Evolutionary conservation across 2,888 invertebrate species (phyloP).

Genomic region (Agonum fuliginosum): DNA sequence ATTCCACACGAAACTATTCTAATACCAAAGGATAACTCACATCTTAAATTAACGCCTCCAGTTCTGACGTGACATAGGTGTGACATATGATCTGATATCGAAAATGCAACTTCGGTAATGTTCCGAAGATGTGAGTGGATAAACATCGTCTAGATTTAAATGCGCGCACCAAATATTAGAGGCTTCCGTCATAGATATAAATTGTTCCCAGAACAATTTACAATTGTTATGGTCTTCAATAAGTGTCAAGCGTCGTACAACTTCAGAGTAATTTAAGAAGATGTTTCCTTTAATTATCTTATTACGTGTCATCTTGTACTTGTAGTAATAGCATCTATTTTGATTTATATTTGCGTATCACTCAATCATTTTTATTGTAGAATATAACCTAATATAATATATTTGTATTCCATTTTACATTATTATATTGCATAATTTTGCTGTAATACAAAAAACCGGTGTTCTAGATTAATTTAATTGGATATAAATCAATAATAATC

Average conservation of each 20-base stretch:
- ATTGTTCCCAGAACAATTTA: background rate
- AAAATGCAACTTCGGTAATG: background rate
- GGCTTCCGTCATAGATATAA: background rate
- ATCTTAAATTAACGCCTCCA: background rate
- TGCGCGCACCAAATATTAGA: background rate
- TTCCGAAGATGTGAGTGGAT: background rate
- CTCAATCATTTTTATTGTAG: too few relatives aligned
- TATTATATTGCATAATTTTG: background rate
- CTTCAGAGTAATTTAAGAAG: background rate
- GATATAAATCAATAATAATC: constrained; percentile 4
- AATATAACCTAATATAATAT: too few relatives aligned
- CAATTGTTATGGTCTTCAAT: background rate
- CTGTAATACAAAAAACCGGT: background rate
- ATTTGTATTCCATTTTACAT: too few relatives aligned
- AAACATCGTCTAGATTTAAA: background rate
- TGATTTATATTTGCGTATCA: too few relatives aligned
- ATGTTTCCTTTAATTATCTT: background rate
- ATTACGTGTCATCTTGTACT: too few relatives aligned
- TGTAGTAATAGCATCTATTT: too few relatives aligned
- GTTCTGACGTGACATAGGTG: background rate
- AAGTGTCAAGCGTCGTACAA: constrained; percentile 14
- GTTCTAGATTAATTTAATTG: background rate
- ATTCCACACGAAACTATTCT: background rate
- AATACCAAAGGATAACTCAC: background rate
- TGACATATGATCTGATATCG: constrained; percentile 21